Base-by-base conservation (phyloP, 2,888 invertebrate species). In the Drosophila dives region DNA sequence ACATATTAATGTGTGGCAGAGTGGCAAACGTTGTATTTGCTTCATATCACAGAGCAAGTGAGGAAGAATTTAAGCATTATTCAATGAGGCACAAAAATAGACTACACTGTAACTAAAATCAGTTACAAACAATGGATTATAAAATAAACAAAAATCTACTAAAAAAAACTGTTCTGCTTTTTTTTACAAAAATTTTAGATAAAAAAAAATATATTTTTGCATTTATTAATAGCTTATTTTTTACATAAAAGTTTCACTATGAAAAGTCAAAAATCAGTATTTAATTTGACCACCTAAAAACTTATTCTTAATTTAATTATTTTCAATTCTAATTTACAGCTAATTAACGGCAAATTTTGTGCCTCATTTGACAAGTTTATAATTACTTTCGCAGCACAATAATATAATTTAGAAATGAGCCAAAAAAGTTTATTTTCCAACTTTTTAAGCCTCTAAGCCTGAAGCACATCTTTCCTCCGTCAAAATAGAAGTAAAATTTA, bases 1-100 rank as follows among this genome's bases (percentile, higher is more conserved):
- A 69, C 73, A 55, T 49, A 75, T 73, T 77, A 83, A 83, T 80
- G 71, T 83, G 71, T 56, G 29, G 29, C n/a, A 33, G 49, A 7
- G 55, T 42, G 38, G n/a, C n/a, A 48, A 50, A 45, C 32, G 42
- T 15, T 32, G 34, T 33, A 10, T 11, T 34, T 56, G 54, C 26
- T 17, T 8, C 8, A 8, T 23, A 17, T 4, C 38, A 38, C 38
- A 1, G 12, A 6, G 20, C 12, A 42, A 20, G 12, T 6, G 20
- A 1, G 0, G 12, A 12, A 20, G 12, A 45, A 45, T 20, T 6
- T 3, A 20, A 20, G 3, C 7, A 45, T 20, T 7, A 20, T 45
- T 45, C 7, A 45, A 23, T 45, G 15, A 8, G 23, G 15, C 15
- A 8, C 20, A 45, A 4, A 45, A 45, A 23, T 8, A 17, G 36